Evolutionary conservation across 2,113 vertebrate species (phyloP), one percentile per base, ranked within the genome.

Genomic region (Lepidothrix coronata): DNA sequence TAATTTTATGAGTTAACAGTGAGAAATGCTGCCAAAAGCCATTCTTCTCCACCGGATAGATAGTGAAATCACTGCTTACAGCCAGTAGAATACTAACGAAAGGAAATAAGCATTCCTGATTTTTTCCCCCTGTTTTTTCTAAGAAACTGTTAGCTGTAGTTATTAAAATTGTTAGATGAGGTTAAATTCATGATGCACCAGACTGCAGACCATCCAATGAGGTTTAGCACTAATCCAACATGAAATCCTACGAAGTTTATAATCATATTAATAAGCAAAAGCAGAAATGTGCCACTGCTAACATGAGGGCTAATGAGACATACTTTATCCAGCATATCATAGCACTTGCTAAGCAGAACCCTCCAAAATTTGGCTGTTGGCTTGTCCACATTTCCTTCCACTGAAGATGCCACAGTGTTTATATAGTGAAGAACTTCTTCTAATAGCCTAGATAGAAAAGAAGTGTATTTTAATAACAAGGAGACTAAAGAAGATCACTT

Each of bases 321-420:
- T 87, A 99, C 99, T 97, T 99, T 99, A 73, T 99, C 99, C 76
- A 99, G 96, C 76, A 99, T 89, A 55, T 99, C 99, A 5, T 99
- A 99, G 28, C 98, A 96, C 91, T 99, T 99, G 67, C 98, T 99
- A 46, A 99, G 98, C 61, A 99, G 98, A 27, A 98, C 99, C 57
- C 99, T 98, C 99, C 99, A 99, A 85, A 99, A 99, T 97, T 99
- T 99, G 46, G 98, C 98, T 0, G 98, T 99, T 48, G 98, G 97
- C 82, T 98, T 98, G 94, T 99, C 98, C 2, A 98, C 93, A 3
- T 99, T 99, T 73, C 97, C 97, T 97, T 99, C 99, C 79, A 99
- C 95, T 6, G 98, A 98, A 57, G 95, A 98, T 12, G 99, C 99
- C 15, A 99, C 98, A 2, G 96, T 94, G 59, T 98, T 98, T 74